Base-by-base conservation (phyloP, 2,888 invertebrate species). In the Cheilosia impressa region DNA sequence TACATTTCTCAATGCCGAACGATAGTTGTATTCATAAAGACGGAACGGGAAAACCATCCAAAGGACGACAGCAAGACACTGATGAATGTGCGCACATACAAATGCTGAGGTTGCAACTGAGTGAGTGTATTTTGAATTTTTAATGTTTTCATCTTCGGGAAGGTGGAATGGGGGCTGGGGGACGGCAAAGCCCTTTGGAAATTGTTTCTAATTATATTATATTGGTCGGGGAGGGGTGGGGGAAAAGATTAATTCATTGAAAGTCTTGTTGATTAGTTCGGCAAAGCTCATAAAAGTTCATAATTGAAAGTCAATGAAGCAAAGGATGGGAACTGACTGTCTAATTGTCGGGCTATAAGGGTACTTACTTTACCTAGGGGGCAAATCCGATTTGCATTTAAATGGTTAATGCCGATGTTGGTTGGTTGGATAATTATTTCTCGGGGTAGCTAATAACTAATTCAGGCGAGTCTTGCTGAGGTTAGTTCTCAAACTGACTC, bases 251-350 rank as follows among this genome's bases (percentile, higher is more conserved):
- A 79, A 75, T 66, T 84, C 65, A 71, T 84, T 79, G 53, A 79
- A 75, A 71, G 66, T 84, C 75, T 75, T 80, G 69, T 76, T 79
- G 71, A 84, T 84, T 79, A 84, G 71, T 79, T 71, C 43, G 17
- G 53, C 24, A 71, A 79, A 71, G 66, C 79, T 84, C 45, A 71
- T 80, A 72, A 69, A 69, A 83, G 50, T 76, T 82, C n/a, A 13
- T 76, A 82, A 82, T 76, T 82, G 81, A 77, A 77, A 72, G 52
- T 77, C 55, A 82, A 71, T 82, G 76, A 60, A 69, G 52, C 15
- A 45, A 17, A 7, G 47, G 17, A 24, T 5, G 13, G 24, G 47
- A 38, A 27, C 50, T 24, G 68, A 27, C 10, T 34, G 5, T 77
- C 53, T 79, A 79, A 84, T 71, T 71, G 69, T 52, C 19, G 63